Evolutionary conservation across 2,113 vertebrate species (phyloP), one percentile per base, ranked within the genome.

Genomic region (Tretioscincus oriximinensis): DNA sequence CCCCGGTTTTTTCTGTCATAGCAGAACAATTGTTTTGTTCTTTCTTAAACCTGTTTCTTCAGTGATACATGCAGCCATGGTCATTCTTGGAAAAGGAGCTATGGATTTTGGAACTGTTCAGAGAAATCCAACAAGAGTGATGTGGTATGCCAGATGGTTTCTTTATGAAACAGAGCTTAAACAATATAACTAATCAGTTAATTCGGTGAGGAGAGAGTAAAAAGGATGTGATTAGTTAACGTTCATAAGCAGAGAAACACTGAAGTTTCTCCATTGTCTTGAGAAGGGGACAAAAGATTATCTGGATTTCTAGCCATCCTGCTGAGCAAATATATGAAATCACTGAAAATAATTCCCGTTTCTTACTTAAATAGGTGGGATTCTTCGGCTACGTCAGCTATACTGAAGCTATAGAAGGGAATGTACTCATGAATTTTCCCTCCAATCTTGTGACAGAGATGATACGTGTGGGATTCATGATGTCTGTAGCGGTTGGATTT

Each of bases 361-460:
- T 69, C 28, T 9, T 24, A 79, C 72, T 82, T 49, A 31, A 35
- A 54, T 94, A 99, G 98, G 98, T 99, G 82, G 98, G 98, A 1
- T 99, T 99, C 92, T 99, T 99, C 7, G 98, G 98, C 76, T 99
- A 99, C 0, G 98, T 99, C 87, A 99, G 98, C 85, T 99, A 98
- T 94, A 98, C 96, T 0, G 98, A 99, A 45, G 93, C 94, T 92
- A 99, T 98, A 0, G 97, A 95, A 0, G 98, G 98, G 64, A 99
- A 99, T 0, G 97, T 99, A 58, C 95, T 99, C 5, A 98, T 98
- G 96, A 99, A 99, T 91, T 99, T 99, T 89, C 97, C 98, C 1
- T 98, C 98, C 88, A 99, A 99, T 94, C 91, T 97, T 79, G 98
- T 99, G 92, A 99, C 98, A 0, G 97, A 97, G 93, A 97, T 98